Percentiles rank a stretch among this genome's conserved stretches.
Conservation (phyloP, 2,888 invertebrate species). For the Cremastinae sp. region DNA sequence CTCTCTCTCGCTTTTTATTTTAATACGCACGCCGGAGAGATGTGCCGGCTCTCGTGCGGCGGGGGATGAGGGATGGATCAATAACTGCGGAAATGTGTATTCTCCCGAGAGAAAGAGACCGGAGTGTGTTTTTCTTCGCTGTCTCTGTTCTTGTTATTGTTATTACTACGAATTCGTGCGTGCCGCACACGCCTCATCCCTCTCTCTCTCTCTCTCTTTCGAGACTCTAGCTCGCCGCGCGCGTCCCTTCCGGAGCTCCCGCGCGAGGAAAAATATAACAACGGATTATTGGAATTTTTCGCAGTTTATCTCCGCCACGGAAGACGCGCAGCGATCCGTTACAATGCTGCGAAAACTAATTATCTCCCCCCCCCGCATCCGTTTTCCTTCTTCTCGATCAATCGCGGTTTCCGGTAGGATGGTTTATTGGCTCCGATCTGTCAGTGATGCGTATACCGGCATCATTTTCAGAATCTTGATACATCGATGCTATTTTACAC, state of each 20-base stretch:
- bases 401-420: too few relatives aligned
- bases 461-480: too few relatives aligned
- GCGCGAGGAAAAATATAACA: background rate
- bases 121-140: background rate
- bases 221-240: background rate
- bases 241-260: background rate
- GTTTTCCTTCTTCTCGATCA: constrained; percentile 5
- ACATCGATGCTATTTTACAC: too few relatives aligned
- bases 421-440: too few relatives aligned
- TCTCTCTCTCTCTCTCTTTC: background rate
- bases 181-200: background rate
- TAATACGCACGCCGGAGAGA: constrained; percentile 11
- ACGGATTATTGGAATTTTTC: constrained; percentile 1
- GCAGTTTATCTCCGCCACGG: constrained; percentile 11
- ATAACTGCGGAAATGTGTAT: constrained; percentile 22
- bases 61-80: constrained; percentile 28
- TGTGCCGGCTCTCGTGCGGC: background rate
- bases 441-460: too few relatives aligned
- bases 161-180: too few relatives aligned
- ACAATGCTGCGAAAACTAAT: background rate
- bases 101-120: constrained; percentile 10
- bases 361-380: background rate
- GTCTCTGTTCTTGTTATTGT: too few relatives aligned
- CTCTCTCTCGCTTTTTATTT: constrained; percentile 24
- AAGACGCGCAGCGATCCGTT: background rate